Percentiles rank a stretch among this genome's conserved stretches.
These are phyloP conservation scores for Pyrocoelia pectoralis DNA, from an alignment of 2,888 invertebrate genomes.

Conservation along the genomic window DNA sequence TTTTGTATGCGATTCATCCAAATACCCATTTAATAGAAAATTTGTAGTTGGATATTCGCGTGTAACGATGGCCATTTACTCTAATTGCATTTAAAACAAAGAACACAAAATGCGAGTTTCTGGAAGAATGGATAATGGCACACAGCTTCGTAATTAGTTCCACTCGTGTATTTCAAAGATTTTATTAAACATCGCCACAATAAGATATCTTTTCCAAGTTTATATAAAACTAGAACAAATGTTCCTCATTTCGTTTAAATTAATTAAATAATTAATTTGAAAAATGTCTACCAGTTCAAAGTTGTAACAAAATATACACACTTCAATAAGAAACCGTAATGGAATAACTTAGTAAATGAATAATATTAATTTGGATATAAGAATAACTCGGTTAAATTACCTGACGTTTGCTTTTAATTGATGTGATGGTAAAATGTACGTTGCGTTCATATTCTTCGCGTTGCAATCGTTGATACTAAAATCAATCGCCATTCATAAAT, in stretches of 20 bases:
- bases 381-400: conserved; percentile 31
- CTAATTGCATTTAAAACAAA: conserved; percentile 52
- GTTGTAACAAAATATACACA: too few relatives aligned
- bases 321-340: too few relatives aligned
- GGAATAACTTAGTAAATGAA: conserved; percentile 26
- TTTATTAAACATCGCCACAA: conserved; percentile 2
- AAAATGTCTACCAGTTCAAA: too few relatives aligned
- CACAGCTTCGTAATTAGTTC: conserved; percentile 35
- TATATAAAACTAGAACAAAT: too few relatives aligned
- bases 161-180: conserved; percentile 29
- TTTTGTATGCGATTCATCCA: conserved; percentile 40
- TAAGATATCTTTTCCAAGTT: too few relatives aligned
- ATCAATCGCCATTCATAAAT: too few relatives aligned
- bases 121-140: conserved; percentile 33
- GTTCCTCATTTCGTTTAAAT: too few relatives aligned
- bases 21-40: conserved; percentile 51
- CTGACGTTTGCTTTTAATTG: conserved; percentile 15
- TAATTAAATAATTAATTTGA: too few relatives aligned
- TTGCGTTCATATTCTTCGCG: too few relatives aligned
- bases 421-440: too few relatives aligned
- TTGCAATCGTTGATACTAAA: too few relatives aligned
- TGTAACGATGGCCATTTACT: conserved; percentile 53
- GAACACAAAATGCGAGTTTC: conserved; percentile 45
- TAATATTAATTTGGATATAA: conserved; percentile 20
- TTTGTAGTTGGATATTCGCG: conserved; percentile 52